Evolutionary conservation across 1,140 invertebrate species (phyloP).

Genomic region (Oncopodura yosiiana): DNA sequence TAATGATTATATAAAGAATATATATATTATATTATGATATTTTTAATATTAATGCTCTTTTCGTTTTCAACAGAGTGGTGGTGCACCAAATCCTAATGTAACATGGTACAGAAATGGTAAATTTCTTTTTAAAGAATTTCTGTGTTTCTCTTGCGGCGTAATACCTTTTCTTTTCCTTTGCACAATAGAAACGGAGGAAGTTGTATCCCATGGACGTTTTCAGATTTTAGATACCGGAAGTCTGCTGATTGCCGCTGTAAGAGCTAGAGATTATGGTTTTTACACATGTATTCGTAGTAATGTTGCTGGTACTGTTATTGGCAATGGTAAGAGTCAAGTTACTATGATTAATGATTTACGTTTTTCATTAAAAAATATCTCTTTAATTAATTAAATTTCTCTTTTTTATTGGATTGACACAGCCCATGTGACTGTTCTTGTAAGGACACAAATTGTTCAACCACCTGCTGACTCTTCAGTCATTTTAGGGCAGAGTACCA

Average conservation of each 20-base stretch:
- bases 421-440: slow-evolving; percentile 45
- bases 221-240: slow-evolving; percentile 76
- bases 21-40: too few relatives aligned
- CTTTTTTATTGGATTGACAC: slow-evolving; percentile 29
- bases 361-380: background rate
- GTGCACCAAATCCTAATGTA: slow-evolving; percentile 79
- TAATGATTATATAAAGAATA: too few relatives aligned
- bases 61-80: too few relatives aligned
- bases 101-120: slow-evolving; percentile 85
- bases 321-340: background rate
- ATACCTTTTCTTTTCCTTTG: background rate
- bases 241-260: slow-evolving; percentile 74
- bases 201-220: slow-evolving; percentile 53
- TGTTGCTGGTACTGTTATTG: slow-evolving; percentile 72
- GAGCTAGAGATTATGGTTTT: slow-evolving; percentile 68
- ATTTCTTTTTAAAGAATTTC: slow-evolving; percentile 27
- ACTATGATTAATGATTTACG: slow-evolving; percentile 1
- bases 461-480: slow-evolving; percentile 82
- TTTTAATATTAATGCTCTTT: too few relatives aligned
- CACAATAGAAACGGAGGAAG: slow-evolving; percentile 34
- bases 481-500: slow-evolving; percentile 77
- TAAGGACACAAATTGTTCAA: slow-evolving; percentile 81
- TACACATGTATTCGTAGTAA: slow-evolving; percentile 83
- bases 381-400: slow-evolving; percentile 14
- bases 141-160: background rate